Base-by-base conservation (phyloP, 2,113 vertebrate species). In the Neopipo cinnamomea region DNA sequence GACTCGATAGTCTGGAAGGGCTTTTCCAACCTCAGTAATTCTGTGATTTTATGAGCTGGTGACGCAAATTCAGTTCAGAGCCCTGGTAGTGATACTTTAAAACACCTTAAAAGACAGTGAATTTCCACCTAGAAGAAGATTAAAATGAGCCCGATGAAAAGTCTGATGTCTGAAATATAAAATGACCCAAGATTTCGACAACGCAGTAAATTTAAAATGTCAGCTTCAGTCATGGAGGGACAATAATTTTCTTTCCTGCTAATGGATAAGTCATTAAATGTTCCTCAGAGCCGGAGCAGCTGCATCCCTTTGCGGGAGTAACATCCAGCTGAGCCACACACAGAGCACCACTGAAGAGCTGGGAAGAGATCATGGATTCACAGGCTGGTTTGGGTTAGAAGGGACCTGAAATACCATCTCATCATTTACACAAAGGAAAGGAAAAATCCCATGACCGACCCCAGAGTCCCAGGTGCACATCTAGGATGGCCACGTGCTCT, bases 311-410 rank as follows among this genome's bases (percentile, higher is more conserved):
- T 7, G 23, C 35, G 47, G 8, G 30, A 19, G 56, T 35, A 18
- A 4, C 13, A 41, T 15, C 20, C 41, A 4, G 53, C 21, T 3
- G 52, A 77, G 52, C 47, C 3, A 7, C 3, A 4, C 11, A 0
- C 0, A 1, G 6, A 17, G 17, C 27, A 0, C 7, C 1, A 6
- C 56, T 5, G 27, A 8, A 13, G 71, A 12, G 59, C 20, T 23
- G 52, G 7, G 56, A 7, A 23, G 66, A 53, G 33, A 12, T 14
- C 22, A 1, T 0, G 49, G 59, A 7, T 33, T 4, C 61, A 24
- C 68, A 6, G 37, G 7, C 28, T 2, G 16, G 4, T 4, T 23
- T 46, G 59, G 5, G 9, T 1, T 11, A 20, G 28, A 20, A 24
- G 11, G 50, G 39, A 53, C 28, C 24, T 7, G 0, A 2, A 46